Percentiles rank a stretch among this genome's conserved stretches.
Conservation (phyloP, 2,113 vertebrate genomes). For the Thamnophis sirtalis region DNA sequence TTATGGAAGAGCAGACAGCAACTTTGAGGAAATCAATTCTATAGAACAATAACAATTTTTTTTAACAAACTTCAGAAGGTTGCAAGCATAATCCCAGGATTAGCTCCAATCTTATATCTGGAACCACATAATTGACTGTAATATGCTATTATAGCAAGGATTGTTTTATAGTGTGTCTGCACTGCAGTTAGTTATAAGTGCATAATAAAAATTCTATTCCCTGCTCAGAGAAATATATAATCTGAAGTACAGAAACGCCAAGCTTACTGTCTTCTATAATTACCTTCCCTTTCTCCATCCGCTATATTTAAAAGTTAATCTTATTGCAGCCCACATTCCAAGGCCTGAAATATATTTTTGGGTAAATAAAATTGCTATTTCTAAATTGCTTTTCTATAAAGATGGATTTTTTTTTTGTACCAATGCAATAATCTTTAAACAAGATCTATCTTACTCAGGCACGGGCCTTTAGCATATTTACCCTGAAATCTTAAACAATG, state of each 20-base stretch:
- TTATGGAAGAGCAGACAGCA: background rate
- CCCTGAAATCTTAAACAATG: background rate
- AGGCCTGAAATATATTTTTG: background rate
- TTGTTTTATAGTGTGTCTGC: background rate
- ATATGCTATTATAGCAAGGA: background rate
- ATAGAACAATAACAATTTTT: background rate
- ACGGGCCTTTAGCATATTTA: too few relatives aligned
- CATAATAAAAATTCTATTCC: background rate
- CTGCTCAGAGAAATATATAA: background rate
- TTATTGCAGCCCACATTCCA: background rate
- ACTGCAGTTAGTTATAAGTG: background rate
- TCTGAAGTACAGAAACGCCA: background rate
- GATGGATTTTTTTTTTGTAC: background rate
- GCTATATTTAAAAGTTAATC: background rate
- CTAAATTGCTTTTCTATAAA: background rate
- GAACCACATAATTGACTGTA: background rate
- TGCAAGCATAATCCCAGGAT: background rate
- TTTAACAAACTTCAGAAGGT: background rate
- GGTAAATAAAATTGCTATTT: background rate
- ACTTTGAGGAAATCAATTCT: background rate
- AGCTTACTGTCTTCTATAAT: background rate
- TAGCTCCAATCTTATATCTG: background rate
- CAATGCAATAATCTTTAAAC: background rate
- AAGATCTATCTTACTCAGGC: background rate
- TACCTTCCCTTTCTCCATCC: background rate